These are phyloP conservation scores for Uloborus plumipes DNA, from an alignment of 2,888 invertebrate species.

Conservation along the genomic window DNA sequence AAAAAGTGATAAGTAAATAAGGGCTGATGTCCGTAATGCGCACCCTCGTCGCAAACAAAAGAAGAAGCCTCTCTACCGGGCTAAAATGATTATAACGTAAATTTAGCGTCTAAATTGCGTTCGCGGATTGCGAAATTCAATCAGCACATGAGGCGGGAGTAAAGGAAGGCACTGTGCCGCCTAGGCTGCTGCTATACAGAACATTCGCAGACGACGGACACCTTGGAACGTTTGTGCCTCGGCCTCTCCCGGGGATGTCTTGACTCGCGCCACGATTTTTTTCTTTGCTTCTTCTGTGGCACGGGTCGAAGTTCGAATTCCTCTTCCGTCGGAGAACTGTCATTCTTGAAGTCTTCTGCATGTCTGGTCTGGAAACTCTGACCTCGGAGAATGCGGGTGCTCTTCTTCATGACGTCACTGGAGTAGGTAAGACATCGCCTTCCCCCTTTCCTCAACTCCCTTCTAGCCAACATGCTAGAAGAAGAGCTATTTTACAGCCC, in stretches of 20 bases:
- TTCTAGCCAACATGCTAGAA: no score
- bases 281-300: constrained; percentile 1
- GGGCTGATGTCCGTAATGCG: constrained; percentile 61
- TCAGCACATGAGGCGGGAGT: constrained; percentile 54
- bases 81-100: constrained; percentile 66
- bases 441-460: no score
- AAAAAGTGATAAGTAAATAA: constrained; percentile 64
- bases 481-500: no score
- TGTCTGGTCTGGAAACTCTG: no score
- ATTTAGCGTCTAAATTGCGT: constrained; percentile 65
- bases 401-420: no score
- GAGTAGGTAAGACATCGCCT: no score
- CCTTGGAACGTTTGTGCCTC: constrained; percentile 11
- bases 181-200: constrained; percentile 26
- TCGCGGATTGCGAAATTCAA: constrained; percentile 65
- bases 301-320: no score
- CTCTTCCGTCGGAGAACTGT: no score
- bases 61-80: constrained; percentile 28
- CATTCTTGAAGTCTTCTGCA: no score
- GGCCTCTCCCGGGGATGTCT: constrained; percentile 2
- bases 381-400: no score
- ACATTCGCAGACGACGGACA: constrained; percentile 51
- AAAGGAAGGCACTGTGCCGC: constrained; percentile 21
- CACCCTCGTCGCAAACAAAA: constrained; percentile 58
- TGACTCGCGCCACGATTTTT: constrained; percentile 6